Evolutionary conservation across 2,888 invertebrate species (phyloP).

Genomic region (Julus scandinavius): DNA sequence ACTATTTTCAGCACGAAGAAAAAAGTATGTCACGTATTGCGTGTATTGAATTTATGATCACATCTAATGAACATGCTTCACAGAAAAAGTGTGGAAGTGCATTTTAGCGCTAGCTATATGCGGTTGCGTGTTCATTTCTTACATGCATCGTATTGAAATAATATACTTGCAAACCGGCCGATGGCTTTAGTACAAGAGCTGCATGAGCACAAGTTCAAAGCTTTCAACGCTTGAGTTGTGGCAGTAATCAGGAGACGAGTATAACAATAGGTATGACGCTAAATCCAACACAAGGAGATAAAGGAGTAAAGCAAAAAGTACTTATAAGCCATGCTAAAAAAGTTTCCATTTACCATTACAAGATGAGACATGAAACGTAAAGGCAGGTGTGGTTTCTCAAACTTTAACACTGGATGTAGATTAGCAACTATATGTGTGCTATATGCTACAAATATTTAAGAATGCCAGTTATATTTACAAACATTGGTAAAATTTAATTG

Average conservation of each 20-base stretch:
- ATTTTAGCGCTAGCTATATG: background rate
- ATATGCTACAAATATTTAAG: too few species aligned
- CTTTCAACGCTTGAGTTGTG: background rate
- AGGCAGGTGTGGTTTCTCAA: background rate
- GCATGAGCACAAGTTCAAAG: background rate
- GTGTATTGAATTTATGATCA: slow-evolving; percentile 36
- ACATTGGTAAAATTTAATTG: too few species aligned
- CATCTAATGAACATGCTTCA: slow-evolving; percentile 1
- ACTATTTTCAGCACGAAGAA: background rate
- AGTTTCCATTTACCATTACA: background rate
- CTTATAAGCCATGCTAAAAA: background rate
- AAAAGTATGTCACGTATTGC: background rate
- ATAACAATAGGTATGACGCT: background rate
- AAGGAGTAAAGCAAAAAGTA: too few species aligned
- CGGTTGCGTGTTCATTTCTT: background rate
- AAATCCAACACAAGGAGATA: background rate
- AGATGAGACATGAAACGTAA: background rate
- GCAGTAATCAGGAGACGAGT: background rate
- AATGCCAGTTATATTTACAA: too few species aligned
- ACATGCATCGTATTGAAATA: background rate
- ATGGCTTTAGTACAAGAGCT: background rate
- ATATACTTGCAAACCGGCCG: background rate
- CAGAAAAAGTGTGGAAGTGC: background rate
- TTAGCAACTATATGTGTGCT: too few species aligned
- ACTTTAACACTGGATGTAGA: background rate